phyloP scores from a whole-genome alignment of 2,888 invertebrate species.

The Parasteatoda lunata region DNA sequence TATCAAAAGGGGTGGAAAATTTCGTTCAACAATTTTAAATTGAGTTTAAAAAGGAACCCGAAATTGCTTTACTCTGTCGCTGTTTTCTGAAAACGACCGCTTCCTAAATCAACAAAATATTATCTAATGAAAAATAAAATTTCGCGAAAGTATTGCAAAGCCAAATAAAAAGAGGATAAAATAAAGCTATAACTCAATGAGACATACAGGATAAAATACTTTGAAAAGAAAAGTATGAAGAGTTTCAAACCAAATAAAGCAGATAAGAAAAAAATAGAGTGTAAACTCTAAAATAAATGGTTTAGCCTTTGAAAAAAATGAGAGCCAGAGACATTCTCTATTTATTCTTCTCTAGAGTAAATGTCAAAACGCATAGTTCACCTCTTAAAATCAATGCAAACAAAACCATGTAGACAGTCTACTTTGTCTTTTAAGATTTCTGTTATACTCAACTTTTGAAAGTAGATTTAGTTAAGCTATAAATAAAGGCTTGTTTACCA shows the following conservation, averaged over 20 bases:
- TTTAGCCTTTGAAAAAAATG: slow-evolving; percentile 17
- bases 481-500: too few species aligned
- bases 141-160: background rate
- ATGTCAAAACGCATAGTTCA: slow-evolving; percentile 30
- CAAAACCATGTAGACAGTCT: slow-evolving; percentile 19
- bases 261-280: slow-evolving; percentile 14
- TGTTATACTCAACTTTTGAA: too few species aligned
- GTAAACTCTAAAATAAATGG: slow-evolving; percentile 38
- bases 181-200: background rate
- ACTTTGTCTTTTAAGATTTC: slow-evolving; percentile 14
- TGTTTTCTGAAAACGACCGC: background rate
- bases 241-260: slow-evolving; percentile 10
- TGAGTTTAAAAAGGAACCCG: too few species aligned
- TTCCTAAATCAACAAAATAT: background rate
- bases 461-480: too few species aligned
- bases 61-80: too few species aligned
- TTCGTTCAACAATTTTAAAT: too few species aligned
- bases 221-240: slow-evolving; percentile 16
- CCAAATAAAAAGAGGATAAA: background rate
- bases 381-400: slow-evolving; percentile 37
- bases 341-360: slow-evolving; percentile 35
- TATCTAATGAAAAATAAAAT: background rate
- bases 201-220: slow-evolving; percentile 1
- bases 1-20: too few species aligned
- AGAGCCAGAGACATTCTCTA: slow-evolving; percentile 16